Evolutionary conservation across 2,797 vertebrate genomes (phyloP).

Genomic region (Micromesistius poutassou): DNA sequence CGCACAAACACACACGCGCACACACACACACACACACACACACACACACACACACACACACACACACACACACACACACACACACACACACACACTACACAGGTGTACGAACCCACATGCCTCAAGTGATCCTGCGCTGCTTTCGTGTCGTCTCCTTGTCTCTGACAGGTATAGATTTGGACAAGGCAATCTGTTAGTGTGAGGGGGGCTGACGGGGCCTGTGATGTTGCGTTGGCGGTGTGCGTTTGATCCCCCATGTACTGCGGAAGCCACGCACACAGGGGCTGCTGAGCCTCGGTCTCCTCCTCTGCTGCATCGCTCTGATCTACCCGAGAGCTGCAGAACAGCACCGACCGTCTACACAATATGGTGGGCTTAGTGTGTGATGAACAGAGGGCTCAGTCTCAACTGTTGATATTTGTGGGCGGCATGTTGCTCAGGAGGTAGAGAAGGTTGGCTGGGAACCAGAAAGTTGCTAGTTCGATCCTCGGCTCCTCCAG

Average conservation of each 20-base stretch:
- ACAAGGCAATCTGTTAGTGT: conserved; percentile 56
- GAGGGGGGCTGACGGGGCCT: conserved; percentile 58
- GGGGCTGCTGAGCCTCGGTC: conserved; percentile 42
- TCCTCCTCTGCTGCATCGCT: conserved; percentile 13
- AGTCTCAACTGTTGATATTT: conserved; percentile 3
- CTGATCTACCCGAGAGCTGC: conserved; percentile 49
- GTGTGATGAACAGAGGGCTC: conserved; percentile 15
- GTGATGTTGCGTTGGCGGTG: conserved; percentile 50
- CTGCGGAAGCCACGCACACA: conserved; percentile 50
- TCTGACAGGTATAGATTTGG: conserved; percentile 53
- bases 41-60: conserved; percentile 5
- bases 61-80: conserved; percentile 1
- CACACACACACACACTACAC: background rate
- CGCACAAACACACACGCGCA: background rate
- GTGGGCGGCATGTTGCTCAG: background rate
- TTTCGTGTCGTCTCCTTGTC: conserved; percentile 8
- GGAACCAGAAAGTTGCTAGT: no score
- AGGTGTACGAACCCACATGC: no score
- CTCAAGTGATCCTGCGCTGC: conserved; percentile 7
- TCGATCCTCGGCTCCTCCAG: no score
- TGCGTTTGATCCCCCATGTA: conserved; percentile 66
- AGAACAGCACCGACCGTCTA: conserved; percentile 30
- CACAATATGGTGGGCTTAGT: conserved; percentile 11
- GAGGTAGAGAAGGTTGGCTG: no score
- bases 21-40: conserved; percentile 3